Percentiles rank a stretch among this genome's conserved stretches.
Conservation (phyloP, 2,113 vertebrate species). For the Heliornis fulica region DNA sequence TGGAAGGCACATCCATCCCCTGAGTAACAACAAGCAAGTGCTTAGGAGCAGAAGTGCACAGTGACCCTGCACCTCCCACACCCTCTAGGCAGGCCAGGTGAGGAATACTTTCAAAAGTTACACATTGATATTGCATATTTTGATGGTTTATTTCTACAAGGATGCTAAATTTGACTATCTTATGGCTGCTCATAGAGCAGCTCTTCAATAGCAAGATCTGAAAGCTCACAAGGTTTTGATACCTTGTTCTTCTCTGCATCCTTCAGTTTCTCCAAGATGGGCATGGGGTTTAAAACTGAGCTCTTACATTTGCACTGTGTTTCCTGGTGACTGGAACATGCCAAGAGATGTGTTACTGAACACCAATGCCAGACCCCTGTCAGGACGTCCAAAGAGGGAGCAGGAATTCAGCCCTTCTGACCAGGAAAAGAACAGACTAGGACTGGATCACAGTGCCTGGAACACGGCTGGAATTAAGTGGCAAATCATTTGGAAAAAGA, state of each 20-base stretch:
- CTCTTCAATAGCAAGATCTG: not conserved
- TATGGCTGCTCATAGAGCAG: not conserved
- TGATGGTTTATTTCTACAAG: not conserved
- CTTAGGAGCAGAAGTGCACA: not conserved
- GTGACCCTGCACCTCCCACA: not conserved
- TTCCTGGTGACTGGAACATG: not conserved
- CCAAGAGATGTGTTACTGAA: not conserved
- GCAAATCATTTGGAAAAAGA: not conserved
- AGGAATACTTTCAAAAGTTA: not conserved
- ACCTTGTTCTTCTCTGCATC: not conserved
- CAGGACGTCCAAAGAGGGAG: not conserved
- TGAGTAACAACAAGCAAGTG: accelerated
- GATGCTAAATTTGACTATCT: not conserved
- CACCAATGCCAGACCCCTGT: too few species aligned
- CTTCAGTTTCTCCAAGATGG: not conserved
- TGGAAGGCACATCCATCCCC: not conserved
- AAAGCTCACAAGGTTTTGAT: not conserved
- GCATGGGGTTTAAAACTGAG: not conserved
- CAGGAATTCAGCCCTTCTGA: not conserved
- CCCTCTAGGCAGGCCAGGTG: not conserved
- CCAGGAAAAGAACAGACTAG: not conserved
- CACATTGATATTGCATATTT: not conserved
- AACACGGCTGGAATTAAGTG: not conserved
- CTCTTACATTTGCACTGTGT: not conserved
- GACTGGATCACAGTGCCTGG: accelerated